Conservation (phyloP, 1,140 invertebrate genomes). For the Drosophila sucinea region DNA sequence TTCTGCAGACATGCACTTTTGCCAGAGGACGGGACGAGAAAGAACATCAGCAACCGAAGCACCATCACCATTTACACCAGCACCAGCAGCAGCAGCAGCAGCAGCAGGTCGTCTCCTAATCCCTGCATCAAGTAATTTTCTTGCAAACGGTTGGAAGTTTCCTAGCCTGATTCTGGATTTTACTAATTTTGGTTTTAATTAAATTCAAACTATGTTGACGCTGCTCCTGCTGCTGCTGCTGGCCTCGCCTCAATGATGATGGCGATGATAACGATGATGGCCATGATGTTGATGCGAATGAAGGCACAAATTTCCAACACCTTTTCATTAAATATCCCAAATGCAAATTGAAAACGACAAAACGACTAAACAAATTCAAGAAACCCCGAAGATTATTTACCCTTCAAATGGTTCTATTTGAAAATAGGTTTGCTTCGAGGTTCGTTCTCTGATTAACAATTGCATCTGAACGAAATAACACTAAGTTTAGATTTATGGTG, state of each 20-base stretch:
- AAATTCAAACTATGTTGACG: slow-evolving; percentile 79
- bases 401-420: no score
- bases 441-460: no score
- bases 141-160: slow-evolving; percentile 36
- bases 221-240: slow-evolving; percentile 30
- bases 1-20: slow-evolving; percentile 81
- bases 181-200: slow-evolving; percentile 79
- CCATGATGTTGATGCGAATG: slow-evolving; percentile 24
- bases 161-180: slow-evolving; percentile 35
- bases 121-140: slow-evolving; percentile 69
- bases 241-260: slow-evolving; percentile 35
- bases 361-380: background rate
- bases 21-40: slow-evolving; percentile 40
- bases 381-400: background rate
- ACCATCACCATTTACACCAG: no score
- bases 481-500: no score
- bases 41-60: slow-evolving; percentile 3
- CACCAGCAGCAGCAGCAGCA: background rate
- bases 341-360: slow-evolving; percentile 67
- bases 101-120: slow-evolving; percentile 52
- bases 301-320: slow-evolving; percentile 53
- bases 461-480: no score
- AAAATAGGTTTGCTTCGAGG: no score
- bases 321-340: slow-evolving; percentile 71
- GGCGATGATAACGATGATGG: background rate